phyloP scores from a whole-genome alignment of 2,888 invertebrate species.

The Epinotia brunnichana region DNA sequence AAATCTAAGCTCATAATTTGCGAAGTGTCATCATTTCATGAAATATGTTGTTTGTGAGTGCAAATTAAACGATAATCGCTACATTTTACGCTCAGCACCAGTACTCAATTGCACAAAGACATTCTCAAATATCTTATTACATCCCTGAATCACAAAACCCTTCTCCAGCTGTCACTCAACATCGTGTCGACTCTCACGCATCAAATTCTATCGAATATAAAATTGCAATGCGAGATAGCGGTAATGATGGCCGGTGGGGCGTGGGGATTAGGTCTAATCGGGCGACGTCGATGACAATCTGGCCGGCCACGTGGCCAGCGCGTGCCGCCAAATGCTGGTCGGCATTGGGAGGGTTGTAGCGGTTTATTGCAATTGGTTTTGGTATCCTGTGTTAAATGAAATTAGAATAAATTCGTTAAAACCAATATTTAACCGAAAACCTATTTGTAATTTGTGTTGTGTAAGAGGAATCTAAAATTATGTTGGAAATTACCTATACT shows the following conservation, averaged over 20 bases:
- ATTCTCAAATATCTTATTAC: conserved; percentile 17
- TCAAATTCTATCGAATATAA: conserved; percentile 57
- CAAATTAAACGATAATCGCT: neutral
- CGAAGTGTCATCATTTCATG: neutral
- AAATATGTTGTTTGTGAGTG: neutral
- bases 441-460: neutral
- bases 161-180: conserved; percentile 49
- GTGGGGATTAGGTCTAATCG: conserved; percentile 79
- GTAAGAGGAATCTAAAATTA: neutral
- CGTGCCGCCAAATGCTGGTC: conserved; percentile 53
- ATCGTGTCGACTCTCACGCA: conserved; percentile 44
- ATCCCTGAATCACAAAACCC: conserved; percentile 13
- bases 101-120: neutral
- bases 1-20: neutral
- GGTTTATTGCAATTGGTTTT: conserved; percentile 31
- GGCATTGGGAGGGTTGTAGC: conserved; percentile 21
- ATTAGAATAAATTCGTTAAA: conserved; percentile 5
- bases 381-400: neutral
- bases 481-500: neutral
- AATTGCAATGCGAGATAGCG: conserved; percentile 76
- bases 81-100: neutral
- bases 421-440: too few species aligned
- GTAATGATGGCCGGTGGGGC: conserved; percentile 71
- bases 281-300: conserved; percentile 78
- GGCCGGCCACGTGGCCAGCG: conserved; percentile 58